Evolutionary conservation across 2,888 invertebrate genomes (phyloP).

Genomic region (Caenorhabditis drosophilae): DNA sequence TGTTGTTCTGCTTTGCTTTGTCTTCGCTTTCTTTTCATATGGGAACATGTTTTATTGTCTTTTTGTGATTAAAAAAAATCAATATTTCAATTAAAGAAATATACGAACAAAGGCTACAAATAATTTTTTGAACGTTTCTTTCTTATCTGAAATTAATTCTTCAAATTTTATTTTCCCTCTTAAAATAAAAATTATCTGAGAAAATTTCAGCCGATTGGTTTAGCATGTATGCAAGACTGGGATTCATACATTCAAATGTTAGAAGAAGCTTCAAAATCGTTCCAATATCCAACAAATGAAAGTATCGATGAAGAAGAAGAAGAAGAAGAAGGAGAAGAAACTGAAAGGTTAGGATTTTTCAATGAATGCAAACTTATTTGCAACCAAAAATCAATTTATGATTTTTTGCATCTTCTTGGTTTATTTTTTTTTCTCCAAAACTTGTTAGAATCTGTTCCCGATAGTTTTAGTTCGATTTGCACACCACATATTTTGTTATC

Average conservation of each 20-base stretch:
- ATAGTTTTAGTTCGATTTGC: too few species aligned
- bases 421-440: too few species aligned
- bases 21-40: not conserved
- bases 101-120: not conserved
- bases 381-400: too few species aligned
- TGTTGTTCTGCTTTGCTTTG: not conserved
- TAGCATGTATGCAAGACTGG: slow-evolving; percentile 67
- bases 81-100: not conserved
- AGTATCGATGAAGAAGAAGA: slow-evolving; percentile 14
- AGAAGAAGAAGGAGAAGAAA: slow-evolving; percentile 19
- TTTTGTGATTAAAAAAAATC: not conserved
- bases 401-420: too few species aligned
- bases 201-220: slow-evolving; percentile 61
- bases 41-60: not conserved
- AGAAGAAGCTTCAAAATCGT: slow-evolving; percentile 47
- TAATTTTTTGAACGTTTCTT: too few species aligned
- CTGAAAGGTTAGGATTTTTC: slow-evolving; percentile 13
- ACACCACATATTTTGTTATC: too few species aligned
- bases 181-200: not conserved
- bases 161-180: not conserved
- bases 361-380: too few species aligned
- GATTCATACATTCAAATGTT: slow-evolving; percentile 65
- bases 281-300: slow-evolving; percentile 27
- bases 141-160: too few species aligned
- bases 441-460: too few species aligned